phyloP scores from a whole-genome alignment of 1,140 invertebrate species.

The Babylonia areolata region DNA sequence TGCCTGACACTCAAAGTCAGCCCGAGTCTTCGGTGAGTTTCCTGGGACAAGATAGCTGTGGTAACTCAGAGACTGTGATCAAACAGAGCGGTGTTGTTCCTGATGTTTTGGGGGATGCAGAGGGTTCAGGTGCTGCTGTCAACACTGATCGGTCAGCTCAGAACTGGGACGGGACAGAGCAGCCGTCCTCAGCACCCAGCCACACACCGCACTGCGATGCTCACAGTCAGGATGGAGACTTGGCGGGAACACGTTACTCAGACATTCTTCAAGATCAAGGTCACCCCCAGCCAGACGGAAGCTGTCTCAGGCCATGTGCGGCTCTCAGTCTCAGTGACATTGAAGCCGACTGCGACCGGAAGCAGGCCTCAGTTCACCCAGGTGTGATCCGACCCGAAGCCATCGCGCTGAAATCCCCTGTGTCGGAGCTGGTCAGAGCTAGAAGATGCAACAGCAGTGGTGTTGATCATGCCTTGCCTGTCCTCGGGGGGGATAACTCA shows the following conservation, averaged over 20 bases:
- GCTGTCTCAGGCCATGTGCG: neutral
- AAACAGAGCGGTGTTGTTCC: neutral
- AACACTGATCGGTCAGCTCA: neutral
- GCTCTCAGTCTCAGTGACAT: slow-evolving; percentile 26
- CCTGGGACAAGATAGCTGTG: neutral
- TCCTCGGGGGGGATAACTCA: neutral
- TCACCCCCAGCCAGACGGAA: neutral
- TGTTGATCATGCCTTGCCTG: neutral
- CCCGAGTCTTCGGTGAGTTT: neutral
- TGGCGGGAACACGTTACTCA: neutral
- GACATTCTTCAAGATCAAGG: neutral
- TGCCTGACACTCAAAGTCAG: neutral
- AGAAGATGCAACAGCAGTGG: neutral
- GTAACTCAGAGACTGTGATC: neutral
- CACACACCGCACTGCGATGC: neutral
- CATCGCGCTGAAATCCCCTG: neutral
- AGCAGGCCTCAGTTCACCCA: neutral
- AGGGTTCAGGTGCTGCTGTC: neutral
- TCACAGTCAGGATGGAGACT: neutral
- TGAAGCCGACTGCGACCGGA: slow-evolving; percentile 24
- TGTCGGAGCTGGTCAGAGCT: neutral
- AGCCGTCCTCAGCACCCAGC: neutral
- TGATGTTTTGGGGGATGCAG: neutral
- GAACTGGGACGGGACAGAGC: neutral
- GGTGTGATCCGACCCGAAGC: slow-evolving; percentile 3